These are phyloP conservation scores for Salpingus planirostris DNA, from an alignment of 2,888 invertebrate species.

Conservation along the genomic window DNA sequence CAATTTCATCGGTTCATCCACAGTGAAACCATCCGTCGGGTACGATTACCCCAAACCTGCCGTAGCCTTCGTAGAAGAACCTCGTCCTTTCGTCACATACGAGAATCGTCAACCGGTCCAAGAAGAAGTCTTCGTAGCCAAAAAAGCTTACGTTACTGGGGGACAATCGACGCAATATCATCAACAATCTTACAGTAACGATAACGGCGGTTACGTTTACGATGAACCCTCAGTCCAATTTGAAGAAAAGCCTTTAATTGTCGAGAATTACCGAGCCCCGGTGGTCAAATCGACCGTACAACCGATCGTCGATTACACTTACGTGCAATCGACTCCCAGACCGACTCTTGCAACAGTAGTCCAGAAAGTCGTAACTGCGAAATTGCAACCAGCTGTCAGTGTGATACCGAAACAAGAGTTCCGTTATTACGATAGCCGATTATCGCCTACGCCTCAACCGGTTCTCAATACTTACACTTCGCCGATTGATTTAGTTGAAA, in stretches of 20 bases:
- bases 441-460: constrained; percentile 7
- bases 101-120: constrained; percentile 27
- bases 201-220: constrained; percentile 18
- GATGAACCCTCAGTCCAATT: constrained; percentile 18
- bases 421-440: constrained; percentile 26
- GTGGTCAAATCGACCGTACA: constrained; percentile 2
- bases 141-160: constrained; percentile 33
- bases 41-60: constrained; percentile 26
- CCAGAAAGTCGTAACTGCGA: constrained; percentile 29
- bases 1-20: constrained; percentile 14
- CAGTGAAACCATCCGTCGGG: constrained; percentile 12
- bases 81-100: no score
- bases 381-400: constrained; percentile 18
- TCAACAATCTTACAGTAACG: constrained; percentile 12
- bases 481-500: no score
- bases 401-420: no score
- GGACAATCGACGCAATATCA: constrained; percentile 9
- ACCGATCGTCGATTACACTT: constrained; percentile 10
- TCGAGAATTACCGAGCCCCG: constrained; percentile 5
- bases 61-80: constrained; percentile 35
- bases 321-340: constrained; percentile 25
- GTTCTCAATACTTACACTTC: constrained; percentile 4
- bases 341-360: constrained; percentile 40
- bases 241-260: constrained; percentile 18
- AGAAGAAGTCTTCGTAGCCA: constrained; percentile 33